phyloP scores from a whole-genome alignment of 2,797 vertebrate species.

The Graptemys geographica region DNA sequence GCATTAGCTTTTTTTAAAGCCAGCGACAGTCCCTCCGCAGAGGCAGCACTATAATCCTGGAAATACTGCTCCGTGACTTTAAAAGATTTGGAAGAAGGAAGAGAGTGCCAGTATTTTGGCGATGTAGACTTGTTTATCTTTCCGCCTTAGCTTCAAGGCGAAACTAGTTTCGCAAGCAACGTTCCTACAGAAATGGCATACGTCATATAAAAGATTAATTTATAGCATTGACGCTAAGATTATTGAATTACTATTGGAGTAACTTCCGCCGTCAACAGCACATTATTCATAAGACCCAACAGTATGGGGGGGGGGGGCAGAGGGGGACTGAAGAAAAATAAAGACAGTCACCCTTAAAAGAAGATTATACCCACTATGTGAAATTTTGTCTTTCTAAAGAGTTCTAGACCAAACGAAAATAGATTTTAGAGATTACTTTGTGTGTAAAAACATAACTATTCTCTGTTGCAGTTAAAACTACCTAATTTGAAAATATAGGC shows the following conservation, averaged over 20 bases:
- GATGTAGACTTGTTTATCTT: conserved; percentile 83
- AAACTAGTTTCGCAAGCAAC: conserved; percentile 84
- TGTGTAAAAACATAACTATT: conserved; percentile 42
- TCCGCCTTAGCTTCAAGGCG: conserved; percentile 83
- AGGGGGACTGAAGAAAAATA: conserved; percentile 15
- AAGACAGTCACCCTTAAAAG: neutral
- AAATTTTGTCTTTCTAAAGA: neutral
- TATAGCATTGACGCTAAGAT: conserved; percentile 80
- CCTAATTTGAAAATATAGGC: conserved; percentile 69
- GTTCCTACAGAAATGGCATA: conserved; percentile 82
- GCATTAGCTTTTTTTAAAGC: conserved; percentile 78
- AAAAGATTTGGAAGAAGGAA: conserved; percentile 81
- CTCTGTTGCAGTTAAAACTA: conserved; percentile 26
- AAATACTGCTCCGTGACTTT: conserved; percentile 81
- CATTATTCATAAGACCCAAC: conserved; percentile 42
- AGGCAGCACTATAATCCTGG: conserved; percentile 80
- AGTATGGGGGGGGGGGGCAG: conserved; percentile 17
- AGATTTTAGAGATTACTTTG: conserved; percentile 26
- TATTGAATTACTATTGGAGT: conserved; percentile 76
- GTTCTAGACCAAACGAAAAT: neutral
- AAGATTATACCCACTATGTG: neutral
- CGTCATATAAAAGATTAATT: conserved; percentile 80
- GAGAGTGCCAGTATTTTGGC: conserved; percentile 82
- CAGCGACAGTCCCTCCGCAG: conserved; percentile 74
- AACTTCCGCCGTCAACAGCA: conserved; percentile 62